Evolutionary conservation across 2,797 vertebrate species (phyloP).

Genomic region (Margarornis squamiger): DNA sequence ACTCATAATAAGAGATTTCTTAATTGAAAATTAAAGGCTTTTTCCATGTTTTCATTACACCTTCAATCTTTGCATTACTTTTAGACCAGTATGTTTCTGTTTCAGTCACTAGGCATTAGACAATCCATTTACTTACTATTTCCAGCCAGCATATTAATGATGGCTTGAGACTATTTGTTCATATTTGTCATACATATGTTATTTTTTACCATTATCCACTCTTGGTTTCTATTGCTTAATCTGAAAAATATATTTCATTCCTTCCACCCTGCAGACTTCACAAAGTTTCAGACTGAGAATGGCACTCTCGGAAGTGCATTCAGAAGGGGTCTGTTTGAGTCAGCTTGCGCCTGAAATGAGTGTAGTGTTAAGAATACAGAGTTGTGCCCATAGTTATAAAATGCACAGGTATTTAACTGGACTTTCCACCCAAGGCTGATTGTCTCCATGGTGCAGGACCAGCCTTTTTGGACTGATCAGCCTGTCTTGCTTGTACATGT

Average conservation of each 20-base stretch:
- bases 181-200: not conserved
- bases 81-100: not conserved
- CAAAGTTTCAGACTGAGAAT: not conserved
- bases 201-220: not conserved
- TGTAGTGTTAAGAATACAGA: not conserved
- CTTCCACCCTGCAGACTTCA: not conserved
- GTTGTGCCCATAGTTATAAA: not conserved
- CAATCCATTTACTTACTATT: conserved; percentile 25
- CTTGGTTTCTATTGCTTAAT: not conserved
- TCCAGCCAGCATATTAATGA: conserved; percentile 18
- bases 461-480: not conserved
- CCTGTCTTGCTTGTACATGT: not conserved
- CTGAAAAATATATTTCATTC: not conserved
- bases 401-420: not conserved
- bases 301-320: not conserved
- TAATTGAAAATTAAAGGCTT: conserved; percentile 32
- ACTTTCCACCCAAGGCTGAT: not conserved
- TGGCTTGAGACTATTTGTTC: not conserved
- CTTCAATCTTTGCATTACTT: not conserved
- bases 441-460: not conserved
- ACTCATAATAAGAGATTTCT: conserved; percentile 10
- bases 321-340: not conserved
- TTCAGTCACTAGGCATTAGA: conserved; percentile 6
- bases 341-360: not conserved
- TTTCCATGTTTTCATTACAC: conserved; percentile 20